These are phyloP conservation scores for Bicyclus anynana DNA, from an alignment of 1,140 invertebrate species.

Conservation along the genomic window DNA sequence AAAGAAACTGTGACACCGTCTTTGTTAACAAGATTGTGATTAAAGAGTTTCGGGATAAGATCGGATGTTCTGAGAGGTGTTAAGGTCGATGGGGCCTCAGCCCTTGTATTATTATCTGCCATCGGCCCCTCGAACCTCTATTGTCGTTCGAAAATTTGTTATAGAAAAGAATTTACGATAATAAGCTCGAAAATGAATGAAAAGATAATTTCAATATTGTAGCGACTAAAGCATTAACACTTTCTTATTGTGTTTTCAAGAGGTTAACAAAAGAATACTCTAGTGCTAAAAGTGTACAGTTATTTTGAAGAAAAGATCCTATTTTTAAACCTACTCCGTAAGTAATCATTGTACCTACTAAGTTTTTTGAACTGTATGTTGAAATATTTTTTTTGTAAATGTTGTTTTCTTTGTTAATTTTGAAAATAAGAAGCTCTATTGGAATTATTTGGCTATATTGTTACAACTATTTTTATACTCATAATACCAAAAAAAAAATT, in stretches of 20 bases:
- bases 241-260: neutral
- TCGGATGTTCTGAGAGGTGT: constrained; percentile 24
- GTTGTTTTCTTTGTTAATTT: no score
- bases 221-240: neutral
- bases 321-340: no score
- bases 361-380: no score
- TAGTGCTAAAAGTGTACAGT: no score
- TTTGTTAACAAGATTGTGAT: constrained; percentile 17
- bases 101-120: constrained; percentile 25
- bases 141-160: constrained; percentile 20
- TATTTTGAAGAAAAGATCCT: no score
- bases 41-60: constrained; percentile 29
- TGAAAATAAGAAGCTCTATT: no score
- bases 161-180: constrained; percentile 5
- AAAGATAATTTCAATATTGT: neutral
- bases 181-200: neutral
- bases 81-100: constrained; percentile 22
- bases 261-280: no score
- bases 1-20: neutral
- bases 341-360: no score
- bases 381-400: no score
- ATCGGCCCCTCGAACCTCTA: constrained; percentile 3
- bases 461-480: no score
- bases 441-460: no score
- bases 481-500: no score